Evolutionary conservation across 2,797 vertebrate species (phyloP), one percentile per base, ranked within the genome.

Genomic region (Anableps anableps): DNA sequence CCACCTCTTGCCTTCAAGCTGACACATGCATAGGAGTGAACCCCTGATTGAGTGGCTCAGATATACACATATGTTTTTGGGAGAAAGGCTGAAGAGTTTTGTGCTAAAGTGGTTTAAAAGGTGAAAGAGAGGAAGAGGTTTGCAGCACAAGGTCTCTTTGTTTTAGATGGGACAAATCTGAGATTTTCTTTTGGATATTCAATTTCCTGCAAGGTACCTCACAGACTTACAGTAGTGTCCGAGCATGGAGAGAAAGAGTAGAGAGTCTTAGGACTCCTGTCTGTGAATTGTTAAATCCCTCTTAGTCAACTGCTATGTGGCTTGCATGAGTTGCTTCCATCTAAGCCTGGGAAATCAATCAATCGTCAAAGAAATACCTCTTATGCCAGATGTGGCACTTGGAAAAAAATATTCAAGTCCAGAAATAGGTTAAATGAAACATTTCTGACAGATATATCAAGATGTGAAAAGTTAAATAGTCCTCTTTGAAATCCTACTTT

Each of bases 171-270:
- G 92, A 94, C 89, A 94, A 95, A 94, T 93, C 90, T 89, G 89
- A 93, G 90, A 92, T 95, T 95, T 94, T 93, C 94, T 93, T 93
- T 90, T 91, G 90, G 94, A 95, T 94, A 95, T 93, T 94, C 87
- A 94, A 95, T 95, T 95, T 94, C 94, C 91, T 92, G 91, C 76
- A 89, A 93, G 93, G 91, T 95, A 93, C 86, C 83, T 88, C 90
- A 88, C 84, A 81, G 86, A 89, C 83, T 86, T 93, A 93, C 93
- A 94, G 93, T 93, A 92, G 91, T 92, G 92, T 92, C 90, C 93
- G 90, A 84, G 60, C 50, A 78, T 5, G 17, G 72, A 38, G 51
- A 75, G 79, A 79, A 79, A 70, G 81, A 78, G 76, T 62, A 53
- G 23, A 47, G 58, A 77, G 80, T 45, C 51, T 85, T 70, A 75